Evolutionary conservation across 2,113 vertebrate genomes (phyloP).

Genomic region (Apistogramma diplotaenia): DNA sequence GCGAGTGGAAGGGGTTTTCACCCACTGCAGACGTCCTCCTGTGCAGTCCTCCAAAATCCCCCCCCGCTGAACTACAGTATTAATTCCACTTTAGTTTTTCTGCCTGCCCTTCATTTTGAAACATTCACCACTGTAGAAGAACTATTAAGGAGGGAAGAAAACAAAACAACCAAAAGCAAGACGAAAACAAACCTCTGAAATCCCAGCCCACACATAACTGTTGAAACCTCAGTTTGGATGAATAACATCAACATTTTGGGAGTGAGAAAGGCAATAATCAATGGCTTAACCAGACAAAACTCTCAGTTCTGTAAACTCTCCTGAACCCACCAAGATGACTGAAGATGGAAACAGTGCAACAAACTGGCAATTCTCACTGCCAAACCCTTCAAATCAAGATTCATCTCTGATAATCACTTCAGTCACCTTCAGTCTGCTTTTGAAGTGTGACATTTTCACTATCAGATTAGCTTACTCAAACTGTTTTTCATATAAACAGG

Average conservation of each 20-base stretch:
- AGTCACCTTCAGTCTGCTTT: not conserved
- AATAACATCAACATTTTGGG: not conserved
- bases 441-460: not conserved
- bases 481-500: not conserved
- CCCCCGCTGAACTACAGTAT: too few species aligned
- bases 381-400: not conserved
- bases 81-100: not conserved
- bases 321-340: not conserved
- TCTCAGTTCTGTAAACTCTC: not conserved
- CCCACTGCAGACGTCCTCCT: too few species aligned
- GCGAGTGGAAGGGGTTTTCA: too few species aligned
- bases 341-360: not conserved
- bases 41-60: too few species aligned
- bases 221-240: not conserved
- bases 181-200: not conserved
- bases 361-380: not conserved
- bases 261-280: not conserved
- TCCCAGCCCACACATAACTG: constrained; percentile 26
- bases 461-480: not conserved
- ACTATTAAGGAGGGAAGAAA: not conserved
- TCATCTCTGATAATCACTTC: not conserved
- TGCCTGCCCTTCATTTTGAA: not conserved
- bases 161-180: too few species aligned
- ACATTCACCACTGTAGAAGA: not conserved
- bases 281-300: constrained; percentile 21